Percentiles rank a stretch among this genome's conserved stretches.
Evolutionary conservation across 2,888 invertebrate genomes (phyloP).

Genomic region (Polydrusus cervinus): DNA sequence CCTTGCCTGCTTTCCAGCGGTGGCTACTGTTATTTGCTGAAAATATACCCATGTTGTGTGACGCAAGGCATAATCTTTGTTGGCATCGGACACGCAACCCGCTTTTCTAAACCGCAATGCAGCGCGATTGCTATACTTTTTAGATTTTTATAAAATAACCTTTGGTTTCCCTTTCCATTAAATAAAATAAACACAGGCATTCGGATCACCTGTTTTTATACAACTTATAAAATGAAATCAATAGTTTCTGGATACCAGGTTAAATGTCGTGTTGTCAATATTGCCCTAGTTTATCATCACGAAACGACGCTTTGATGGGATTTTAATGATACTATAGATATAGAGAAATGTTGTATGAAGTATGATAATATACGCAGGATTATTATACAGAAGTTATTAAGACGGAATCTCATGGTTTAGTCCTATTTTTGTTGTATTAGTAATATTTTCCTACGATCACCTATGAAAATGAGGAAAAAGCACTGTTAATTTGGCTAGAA

Average conservation of each 20-base stretch:
- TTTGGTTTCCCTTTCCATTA: conserved; percentile 55
- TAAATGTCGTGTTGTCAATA: conserved; percentile 26
- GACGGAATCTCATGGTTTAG: no score
- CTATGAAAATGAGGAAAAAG: no score
- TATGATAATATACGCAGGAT: background rate
- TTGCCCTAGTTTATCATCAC: conserved; percentile 22
- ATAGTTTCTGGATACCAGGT: conserved; percentile 5
- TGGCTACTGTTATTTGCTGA: conserved; percentile 44
- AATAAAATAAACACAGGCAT: conserved; percentile 40
- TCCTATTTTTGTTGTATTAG: no score
- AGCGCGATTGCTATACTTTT: conserved; percentile 61
- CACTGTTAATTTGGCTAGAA: no score
- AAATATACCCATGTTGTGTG: conserved; percentile 60
- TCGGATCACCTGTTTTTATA: conserved; percentile 28
- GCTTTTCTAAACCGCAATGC: conserved; percentile 63
- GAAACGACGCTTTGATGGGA: background rate
- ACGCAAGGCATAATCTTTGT: conserved; percentile 61
- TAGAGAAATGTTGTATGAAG: background rate
- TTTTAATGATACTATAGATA: conserved; percentile 16
- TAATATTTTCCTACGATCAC: no score
- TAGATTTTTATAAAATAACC: conserved; percentile 57
- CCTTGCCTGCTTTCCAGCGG: conserved; percentile 21
- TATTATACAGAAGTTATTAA: no score
- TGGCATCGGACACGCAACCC: conserved; percentile 62
- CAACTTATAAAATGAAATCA: conserved; percentile 10